Evolutionary conservation across 1,140 invertebrate species (phyloP), one percentile per base, ranked within the genome.

Genomic region (Metopolophium dirhodum): DNA sequence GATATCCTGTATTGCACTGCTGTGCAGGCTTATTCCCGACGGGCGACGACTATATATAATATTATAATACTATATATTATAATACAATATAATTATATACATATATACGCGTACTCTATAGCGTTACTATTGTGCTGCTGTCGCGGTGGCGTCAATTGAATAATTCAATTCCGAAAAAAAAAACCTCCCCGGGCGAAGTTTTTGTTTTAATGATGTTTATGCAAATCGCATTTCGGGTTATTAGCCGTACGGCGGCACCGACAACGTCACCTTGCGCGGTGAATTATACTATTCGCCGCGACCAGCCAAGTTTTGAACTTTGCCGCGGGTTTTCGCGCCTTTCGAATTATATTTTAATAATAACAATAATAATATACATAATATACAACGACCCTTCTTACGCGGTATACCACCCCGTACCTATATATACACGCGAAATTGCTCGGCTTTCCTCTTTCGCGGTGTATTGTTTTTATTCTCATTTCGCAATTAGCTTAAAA

Each of bases 171-270:
- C 68, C 47, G 77, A 26, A 92, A 92, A 82, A n/a, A 57, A 91
- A 82, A 77, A 92, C 54, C 68, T n/a, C 91, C 77, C 47, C n/a
- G 77, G 91, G 37, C 57, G 20, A 91, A 91, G 90, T 91, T 91
- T 91, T 77, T 68, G 57, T 91, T 92, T 85, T 92, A 92, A 92
- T n/a, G n/a, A n/a, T 92, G 91, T 92, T 92, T 92, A 92, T 92
- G 91, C 68, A 92, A 92, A 92, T 92, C 47, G 61, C 45, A 57
- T 89, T 89, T 89, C 51, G 88, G 51, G 88, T 89, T 89, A 89
- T 89, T 89, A 89, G 87, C 41, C 85, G 85, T 41, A 26, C 85
- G 8, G 23, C 20, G 6, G 9, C 20, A 1, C 20, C 35, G 85
- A 47, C 83, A 7, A 41, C 88, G 88, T 89, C 88, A 89, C 88